A percentile compares a stretch with the other conserved stretches of the same genome.
Evolutionary conservation across 1,140 invertebrate genomes (phyloP).

Genomic region (Nilaparvata lugens): DNA sequence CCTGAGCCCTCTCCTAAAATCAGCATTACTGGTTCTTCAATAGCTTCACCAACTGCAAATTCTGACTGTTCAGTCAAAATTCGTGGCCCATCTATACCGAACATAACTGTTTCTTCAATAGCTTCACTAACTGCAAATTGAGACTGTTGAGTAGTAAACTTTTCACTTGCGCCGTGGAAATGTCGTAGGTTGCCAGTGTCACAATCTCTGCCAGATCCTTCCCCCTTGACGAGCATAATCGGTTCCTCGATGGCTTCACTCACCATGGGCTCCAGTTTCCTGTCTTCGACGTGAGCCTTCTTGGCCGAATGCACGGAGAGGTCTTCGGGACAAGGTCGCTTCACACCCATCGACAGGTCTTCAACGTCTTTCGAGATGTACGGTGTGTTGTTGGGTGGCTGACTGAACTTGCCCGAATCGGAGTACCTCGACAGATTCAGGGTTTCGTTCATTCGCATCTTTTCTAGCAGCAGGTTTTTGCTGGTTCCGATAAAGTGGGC

Average conservation of each 20-base stretch:
- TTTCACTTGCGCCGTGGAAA: no score
- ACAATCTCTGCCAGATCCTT: constrained; percentile 61
- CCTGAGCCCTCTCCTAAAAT: constrained; percentile 62
- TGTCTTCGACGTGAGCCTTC: constrained; percentile 35
- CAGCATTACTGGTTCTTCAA: constrained; percentile 60
- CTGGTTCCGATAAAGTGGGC: constrained; percentile 2
- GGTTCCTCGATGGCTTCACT: constrained; percentile 63
- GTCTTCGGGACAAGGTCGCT: constrained; percentile 3
- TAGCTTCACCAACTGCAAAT: constrained; percentile 59
- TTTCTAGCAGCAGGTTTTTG: constrained; percentile 10
- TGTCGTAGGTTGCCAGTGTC: constrained; percentile 51
- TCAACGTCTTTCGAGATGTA: neutral
- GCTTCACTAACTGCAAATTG: constrained; percentile 55
- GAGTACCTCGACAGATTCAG: neutral
- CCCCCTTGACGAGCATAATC: constrained; percentile 57
- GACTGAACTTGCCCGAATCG: constrained; percentile 1
- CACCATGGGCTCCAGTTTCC: constrained; percentile 57
- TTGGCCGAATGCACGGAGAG: neutral
- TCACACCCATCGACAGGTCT: neutral
- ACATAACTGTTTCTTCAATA: constrained; percentile 61
- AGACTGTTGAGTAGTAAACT: constrained; percentile 40
- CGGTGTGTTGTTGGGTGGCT: neutral
- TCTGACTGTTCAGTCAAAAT: constrained; percentile 49
- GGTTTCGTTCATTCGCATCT: neutral
- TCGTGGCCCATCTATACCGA: constrained; percentile 47